Conservation (phyloP, 2,113 vertebrate genomes). For the Thinocorus orbignyianus region DNA sequence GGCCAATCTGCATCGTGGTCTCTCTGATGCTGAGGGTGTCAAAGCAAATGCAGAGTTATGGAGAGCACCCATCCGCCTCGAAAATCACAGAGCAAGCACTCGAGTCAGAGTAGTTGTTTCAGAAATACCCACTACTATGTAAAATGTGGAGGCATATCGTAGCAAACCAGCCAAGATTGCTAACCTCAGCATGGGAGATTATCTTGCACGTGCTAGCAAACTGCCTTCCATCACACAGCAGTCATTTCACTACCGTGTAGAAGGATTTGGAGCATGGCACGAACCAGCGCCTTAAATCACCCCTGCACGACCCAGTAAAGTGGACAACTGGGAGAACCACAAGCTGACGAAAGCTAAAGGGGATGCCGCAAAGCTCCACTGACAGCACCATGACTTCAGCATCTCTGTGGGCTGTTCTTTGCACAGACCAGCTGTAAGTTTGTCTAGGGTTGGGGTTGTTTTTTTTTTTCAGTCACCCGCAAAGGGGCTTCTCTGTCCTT, state of each 20-base stretch:
- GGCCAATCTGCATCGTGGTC: fast-evolving
- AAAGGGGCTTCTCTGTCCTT: not conserved
- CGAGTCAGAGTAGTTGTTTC: not conserved
- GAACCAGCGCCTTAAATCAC: not conserved
- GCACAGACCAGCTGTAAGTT: not conserved
- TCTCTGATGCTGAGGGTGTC: not conserved
- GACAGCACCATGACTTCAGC: not conserved
- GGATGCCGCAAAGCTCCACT: not conserved
- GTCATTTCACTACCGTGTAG: not conserved
- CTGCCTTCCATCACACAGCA: not conserved
- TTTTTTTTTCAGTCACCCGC: not conserved
- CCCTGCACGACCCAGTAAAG: not conserved
- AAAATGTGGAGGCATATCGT: fast-evolving
- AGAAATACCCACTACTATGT: not conserved
- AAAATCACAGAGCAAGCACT: not conserved
- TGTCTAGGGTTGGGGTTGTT: too few relatives aligned
- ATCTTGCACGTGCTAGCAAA: not conserved
- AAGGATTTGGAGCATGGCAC: not conserved
- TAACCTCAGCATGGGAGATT: not conserved
- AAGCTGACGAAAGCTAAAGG: not conserved
- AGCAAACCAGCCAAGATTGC: not conserved
- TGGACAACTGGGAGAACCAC: not conserved
- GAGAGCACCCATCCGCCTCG: not conserved
- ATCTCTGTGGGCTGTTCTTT: not conserved
- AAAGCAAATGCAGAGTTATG: not conserved